Base-by-base conservation (phyloP, 2,797 vertebrate genomes). In the Rhynchonycteris naso region DNA sequence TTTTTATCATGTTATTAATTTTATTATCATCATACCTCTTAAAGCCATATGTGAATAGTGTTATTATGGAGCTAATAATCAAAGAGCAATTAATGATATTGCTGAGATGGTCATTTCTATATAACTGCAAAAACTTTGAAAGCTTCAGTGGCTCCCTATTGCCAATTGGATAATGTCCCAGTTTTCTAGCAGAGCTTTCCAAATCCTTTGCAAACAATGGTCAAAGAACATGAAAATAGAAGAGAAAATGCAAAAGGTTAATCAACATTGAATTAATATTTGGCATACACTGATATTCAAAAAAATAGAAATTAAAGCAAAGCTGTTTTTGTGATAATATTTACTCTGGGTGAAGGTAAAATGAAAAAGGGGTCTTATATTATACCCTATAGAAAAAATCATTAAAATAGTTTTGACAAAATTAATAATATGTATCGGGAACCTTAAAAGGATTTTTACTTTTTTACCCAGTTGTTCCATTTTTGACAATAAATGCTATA, bases 361-460 rank as follows among this genome's bases (percentile, higher is more conserved):
- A 19, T 24, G 8, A 79, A 78, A 90, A 78, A 26, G 9, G 6
- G 9, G 4, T 95, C 10, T 72, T 8, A 63, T 43, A 9, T n/a
- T 68, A 79, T 50, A 5, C 69, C 16, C 72, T 84, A 7, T 16
- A 83, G 24, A 80, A 54, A 35, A 91, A 87, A 38, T 79, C 15
- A 89, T 38, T 71, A 74, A 87, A 90, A 79, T 43, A 68, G 91
- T 72, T 94, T 84, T 75, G 18, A 72, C 95, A 63, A 81, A 38
- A 50, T 52, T 71, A 92, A 50, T 61, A 86, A 75, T 58, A 28
- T 56, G 0, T 56, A 65, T 78, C 14, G 86, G 16, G 16, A 81
- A 88, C 4, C 22, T 66, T 11, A 61, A 86, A 71, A 50, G 18
- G 66, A 65, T 43, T 58, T 30, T 79, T 82, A 47, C 9, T 16